These are phyloP conservation scores for Torymus aiolomorphi DNA, from an alignment of 2,888 invertebrate genomes.

Conservation along the genomic window DNA sequence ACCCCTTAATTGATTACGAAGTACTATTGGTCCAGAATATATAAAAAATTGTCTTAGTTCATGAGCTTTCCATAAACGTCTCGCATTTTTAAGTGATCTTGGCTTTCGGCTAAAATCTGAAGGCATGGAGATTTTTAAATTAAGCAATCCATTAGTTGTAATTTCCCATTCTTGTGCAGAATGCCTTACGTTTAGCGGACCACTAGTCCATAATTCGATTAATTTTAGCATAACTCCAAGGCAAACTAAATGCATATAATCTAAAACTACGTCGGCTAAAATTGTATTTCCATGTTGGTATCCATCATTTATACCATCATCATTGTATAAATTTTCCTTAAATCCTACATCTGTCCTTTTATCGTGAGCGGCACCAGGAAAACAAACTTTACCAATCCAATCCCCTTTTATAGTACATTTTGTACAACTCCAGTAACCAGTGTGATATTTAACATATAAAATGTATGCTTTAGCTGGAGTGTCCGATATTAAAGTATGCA, in stretches of 20 bases:
- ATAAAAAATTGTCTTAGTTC: background rate
- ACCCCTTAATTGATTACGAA: background rate
- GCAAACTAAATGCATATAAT: no score
- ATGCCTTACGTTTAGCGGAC: background rate
- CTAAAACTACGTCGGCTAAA: no score
- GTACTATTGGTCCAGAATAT: background rate
- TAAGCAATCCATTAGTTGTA: no score
- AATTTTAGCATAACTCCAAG: no score
- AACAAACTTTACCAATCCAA: background rate
- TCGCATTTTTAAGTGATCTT: background rate
- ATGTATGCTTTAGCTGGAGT: constrained; percentile 11
- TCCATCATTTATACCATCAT: constrained; percentile 1
- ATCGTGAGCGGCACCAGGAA: background rate
- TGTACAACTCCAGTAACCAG: constrained; percentile 10
- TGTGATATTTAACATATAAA: background rate
- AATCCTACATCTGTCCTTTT: constrained; percentile 13
- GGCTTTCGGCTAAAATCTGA: constrained; percentile 1
- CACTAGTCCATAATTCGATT: no score
- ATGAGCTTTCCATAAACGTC: constrained; percentile 5
- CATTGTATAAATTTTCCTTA: background rate
- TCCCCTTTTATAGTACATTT: constrained; percentile 5
- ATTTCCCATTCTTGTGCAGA: background rate
- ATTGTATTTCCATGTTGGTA: constrained; percentile 3
- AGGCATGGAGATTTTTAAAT: no score
- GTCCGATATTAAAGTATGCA: background rate